Evolutionary conservation across 1,140 invertebrate genomes (phyloP).

Genomic region (Drosophila takahashii): DNA sequence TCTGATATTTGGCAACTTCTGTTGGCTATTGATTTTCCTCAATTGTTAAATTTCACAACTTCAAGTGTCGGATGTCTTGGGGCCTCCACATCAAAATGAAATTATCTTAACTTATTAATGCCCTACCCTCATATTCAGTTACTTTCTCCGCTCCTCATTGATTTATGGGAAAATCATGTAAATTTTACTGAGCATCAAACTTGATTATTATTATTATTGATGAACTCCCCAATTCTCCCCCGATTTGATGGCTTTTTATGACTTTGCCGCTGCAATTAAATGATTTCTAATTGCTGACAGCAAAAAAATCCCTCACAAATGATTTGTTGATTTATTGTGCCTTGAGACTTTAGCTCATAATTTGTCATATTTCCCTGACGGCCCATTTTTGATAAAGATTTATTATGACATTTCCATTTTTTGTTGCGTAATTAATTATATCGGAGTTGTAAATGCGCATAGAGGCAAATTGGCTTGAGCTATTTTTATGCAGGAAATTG

Average conservation of each 20-base stretch:
- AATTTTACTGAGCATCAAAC: conserved; percentile 64
- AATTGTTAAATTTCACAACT: conserved; percentile 44
- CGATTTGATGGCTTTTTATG: conserved; percentile 68
- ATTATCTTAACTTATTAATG: conserved; percentile 41
- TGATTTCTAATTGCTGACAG: conserved; percentile 76
- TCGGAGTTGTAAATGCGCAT: conserved; percentile 27
- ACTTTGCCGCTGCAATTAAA: conserved; percentile 79
- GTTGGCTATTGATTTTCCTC: conserved; percentile 71
- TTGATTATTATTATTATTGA: conserved; percentile 69
- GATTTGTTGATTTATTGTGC: conserved; percentile 77
- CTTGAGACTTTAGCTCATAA: conserved; percentile 57
- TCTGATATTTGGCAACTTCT: conserved; percentile 74
- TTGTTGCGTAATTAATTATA: conserved; percentile 58
- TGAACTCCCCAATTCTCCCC: conserved; percentile 49
- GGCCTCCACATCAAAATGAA: conserved; percentile 27
- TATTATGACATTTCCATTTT: conserved; percentile 79
- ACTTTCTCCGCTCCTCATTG: conserved; percentile 42
- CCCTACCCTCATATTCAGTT: conserved; percentile 31
- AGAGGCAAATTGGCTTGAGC: conserved; percentile 14
- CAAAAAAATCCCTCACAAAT: conserved; percentile 50
- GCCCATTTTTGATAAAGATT: conserved; percentile 75
- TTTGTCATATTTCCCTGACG: conserved; percentile 69
- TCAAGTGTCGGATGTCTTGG: neutral
- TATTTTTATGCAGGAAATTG: conserved; percentile 63
- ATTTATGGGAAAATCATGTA: conserved; percentile 78